Base-by-base conservation (phyloP, 2,888 invertebrate genomes). In the Hypsopygia costalis region DNA sequence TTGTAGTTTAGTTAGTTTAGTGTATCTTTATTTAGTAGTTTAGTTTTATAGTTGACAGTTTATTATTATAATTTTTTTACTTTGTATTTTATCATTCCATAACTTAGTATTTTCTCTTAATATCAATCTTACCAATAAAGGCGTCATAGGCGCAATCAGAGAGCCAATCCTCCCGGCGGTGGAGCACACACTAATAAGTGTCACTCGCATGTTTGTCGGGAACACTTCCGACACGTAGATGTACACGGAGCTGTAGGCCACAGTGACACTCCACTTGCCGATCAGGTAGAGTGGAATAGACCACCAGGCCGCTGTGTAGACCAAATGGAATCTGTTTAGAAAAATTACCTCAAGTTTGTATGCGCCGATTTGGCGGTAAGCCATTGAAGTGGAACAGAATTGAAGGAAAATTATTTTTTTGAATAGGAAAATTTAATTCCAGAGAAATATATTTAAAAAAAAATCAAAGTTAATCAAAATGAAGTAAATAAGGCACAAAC, bases 191-290 rank as follows among this genome's bases (percentile, higher is more conserved):
- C 92, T 92, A 69, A 93, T 91, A 33, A 93, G 73, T 0, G 93
- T 92, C 69, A 93, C 92, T 41, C 93, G 69, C 71, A 93, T 83
- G 44, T 90, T 91, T 0, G 93, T 93, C 0, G 93, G 93, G 72
- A 93, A 93, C 45, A 93, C 90, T 66, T 93, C 93, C 0, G 93
- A 91, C 11, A 93, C 93, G 70, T 92, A 91, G 55, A 93, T 90
- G 71, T 93, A 93, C 34, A 92, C 85, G 6, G 91, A 89, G 20
- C 91, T 90, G 70, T 93, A 93, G 0, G 93, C 91, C 36, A 91
- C 81, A 0, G 93, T 93, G 44, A 93, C 92, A 47, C 91, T 91
- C 79, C 91, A 92, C 66, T 93, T 93, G 29, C 93, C 93, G 9
- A 91, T 61, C 56, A 93, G 78, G 67, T 92, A 93, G n/a, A 92